Evolutionary conservation across 2,888 invertebrate species (phyloP).

Genomic region (Deilephila elpenor): DNA sequence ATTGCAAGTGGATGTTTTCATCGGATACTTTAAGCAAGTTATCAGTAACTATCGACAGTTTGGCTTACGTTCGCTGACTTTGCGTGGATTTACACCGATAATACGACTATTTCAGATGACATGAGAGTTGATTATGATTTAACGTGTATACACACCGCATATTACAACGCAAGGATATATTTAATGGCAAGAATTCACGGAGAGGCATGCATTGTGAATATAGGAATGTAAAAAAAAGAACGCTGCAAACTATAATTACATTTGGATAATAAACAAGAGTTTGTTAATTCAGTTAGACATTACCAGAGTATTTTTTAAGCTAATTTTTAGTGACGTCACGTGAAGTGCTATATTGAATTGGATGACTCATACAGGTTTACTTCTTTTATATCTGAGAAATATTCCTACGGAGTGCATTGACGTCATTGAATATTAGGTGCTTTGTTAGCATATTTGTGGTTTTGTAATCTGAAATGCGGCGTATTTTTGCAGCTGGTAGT

Average conservation of each 20-base stretch:
- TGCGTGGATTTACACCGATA: not conserved
- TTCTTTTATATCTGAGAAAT: slow-evolving; percentile 41
- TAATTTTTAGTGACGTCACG: not conserved
- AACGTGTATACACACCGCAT: not conserved
- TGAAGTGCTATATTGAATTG: not conserved
- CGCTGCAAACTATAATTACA: no score
- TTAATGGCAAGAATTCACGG: no score
- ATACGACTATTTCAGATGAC: not conserved
- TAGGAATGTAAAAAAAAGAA: no score
- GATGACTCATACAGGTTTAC: not conserved
- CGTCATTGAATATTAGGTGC: slow-evolving; percentile 58
- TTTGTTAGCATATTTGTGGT: slow-evolving; percentile 56
- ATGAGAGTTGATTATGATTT: not conserved
- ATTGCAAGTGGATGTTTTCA: slow-evolving; percentile 24
- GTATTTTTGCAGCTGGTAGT: slow-evolving; percentile 59
- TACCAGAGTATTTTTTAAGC: not conserved
- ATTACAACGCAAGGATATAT: not conserved
- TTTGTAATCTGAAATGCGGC: slow-evolving; percentile 51
- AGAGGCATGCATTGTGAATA: no score
- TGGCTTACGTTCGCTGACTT: slow-evolving; percentile 3
- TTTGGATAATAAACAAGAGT: not conserved
- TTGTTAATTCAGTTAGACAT: not conserved
- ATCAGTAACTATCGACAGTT: slow-evolving; percentile 21
- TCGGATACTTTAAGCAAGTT: slow-evolving; percentile 20
- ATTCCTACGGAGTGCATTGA: slow-evolving; percentile 55